These are phyloP conservation scores for Oikopleura dioica DNA, from an alignment of 23 tunicate genomes.

Conservation along the genomic window DNA sequence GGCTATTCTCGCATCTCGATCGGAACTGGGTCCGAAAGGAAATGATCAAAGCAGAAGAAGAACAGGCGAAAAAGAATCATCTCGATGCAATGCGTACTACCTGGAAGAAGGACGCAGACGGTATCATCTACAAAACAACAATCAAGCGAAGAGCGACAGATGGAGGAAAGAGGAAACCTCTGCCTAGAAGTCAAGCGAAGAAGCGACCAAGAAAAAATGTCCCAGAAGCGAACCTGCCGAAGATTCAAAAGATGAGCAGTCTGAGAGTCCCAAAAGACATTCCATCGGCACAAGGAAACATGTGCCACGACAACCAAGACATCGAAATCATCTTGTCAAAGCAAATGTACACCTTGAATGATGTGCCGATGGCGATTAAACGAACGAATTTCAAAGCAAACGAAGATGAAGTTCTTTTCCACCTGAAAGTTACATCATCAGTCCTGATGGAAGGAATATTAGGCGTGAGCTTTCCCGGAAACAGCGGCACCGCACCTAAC, in stretches of 20 bases:
- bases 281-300: too few species aligned
- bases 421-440: not conserved
- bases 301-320: not conserved
- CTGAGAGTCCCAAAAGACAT: too few species aligned
- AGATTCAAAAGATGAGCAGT: too few species aligned
- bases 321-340: not conserved
- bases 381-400: not conserved
- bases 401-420: not conserved
- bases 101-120: not conserved
- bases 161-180: not conserved
- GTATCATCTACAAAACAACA: not conserved
- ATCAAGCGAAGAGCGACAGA: not conserved
- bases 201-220: not conserved
- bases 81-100: not conserved
- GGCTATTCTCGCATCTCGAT: slow-evolving; percentile 1
- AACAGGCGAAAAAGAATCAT: not conserved
- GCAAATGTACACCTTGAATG: too few species aligned
- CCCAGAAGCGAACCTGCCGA: too few species aligned
- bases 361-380: too few species aligned
- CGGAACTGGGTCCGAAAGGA: slow-evolving; percentile 14
- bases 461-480: not conserved
- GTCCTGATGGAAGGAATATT: not conserved
- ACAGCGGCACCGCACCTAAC: not conserved
- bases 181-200: not conserved
- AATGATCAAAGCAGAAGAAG: not conserved